Conservation (phyloP, 2,888 invertebrate species). For the Rhagonycha lutea region DNA sequence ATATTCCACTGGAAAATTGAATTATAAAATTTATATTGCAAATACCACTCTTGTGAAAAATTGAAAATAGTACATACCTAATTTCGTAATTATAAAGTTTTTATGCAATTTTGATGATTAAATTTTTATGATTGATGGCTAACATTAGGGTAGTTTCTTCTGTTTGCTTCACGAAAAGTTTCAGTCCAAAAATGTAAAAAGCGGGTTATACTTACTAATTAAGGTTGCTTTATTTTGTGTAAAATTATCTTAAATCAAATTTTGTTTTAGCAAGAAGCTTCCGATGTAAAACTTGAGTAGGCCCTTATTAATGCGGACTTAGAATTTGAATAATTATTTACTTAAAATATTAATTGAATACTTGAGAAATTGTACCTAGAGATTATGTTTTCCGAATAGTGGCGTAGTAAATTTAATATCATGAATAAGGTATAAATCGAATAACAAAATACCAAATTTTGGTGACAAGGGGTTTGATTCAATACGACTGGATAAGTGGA, state of each 20-base stretch:
- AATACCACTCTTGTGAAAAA: neutral
- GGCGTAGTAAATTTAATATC: neutral
- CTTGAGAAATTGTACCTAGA: neutral
- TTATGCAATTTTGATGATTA: neutral
- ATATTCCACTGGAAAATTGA: neutral
- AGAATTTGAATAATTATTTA: neutral
- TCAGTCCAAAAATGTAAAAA: neutral
- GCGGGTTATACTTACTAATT: neutral
- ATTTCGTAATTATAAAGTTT: neutral
- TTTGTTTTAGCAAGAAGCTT: neutral
- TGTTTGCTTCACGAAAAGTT: too few species aligned
- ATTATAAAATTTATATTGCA: neutral
- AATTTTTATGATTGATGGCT: neutral
- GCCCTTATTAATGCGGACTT: neutral
- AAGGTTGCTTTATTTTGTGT: neutral
- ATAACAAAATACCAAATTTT: neutral
- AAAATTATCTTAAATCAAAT: neutral
- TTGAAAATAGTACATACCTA: neutral
- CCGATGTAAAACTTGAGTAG: neutral
- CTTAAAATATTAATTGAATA: neutral
- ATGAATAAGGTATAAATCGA: neutral
- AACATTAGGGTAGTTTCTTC: neutral
- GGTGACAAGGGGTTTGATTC: conserved; percentile 2
- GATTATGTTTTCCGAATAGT: neutral
- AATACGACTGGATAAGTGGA: conserved; percentile 13